Conservation (phyloP, 2,113 vertebrate species). For the Larimichthys crocea region DNA sequence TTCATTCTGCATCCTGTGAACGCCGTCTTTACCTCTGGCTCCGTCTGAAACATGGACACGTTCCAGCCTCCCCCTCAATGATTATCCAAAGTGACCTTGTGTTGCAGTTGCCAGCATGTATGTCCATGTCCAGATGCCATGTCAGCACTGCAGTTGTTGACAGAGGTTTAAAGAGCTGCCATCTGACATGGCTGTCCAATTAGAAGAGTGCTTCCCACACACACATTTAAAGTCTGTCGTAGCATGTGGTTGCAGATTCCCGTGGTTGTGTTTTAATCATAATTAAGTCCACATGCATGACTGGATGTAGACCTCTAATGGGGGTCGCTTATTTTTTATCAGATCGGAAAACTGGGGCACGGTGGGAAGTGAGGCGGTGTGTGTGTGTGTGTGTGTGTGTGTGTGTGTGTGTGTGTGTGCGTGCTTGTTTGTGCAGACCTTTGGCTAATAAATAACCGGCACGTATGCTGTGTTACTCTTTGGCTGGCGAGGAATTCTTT, state of each 20-base stretch:
- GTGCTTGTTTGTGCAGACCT: constrained; percentile 46
- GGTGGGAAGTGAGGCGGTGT: constrained; percentile 27
- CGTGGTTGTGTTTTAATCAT: constrained; percentile 73
- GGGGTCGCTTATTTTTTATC: constrained; percentile 40
- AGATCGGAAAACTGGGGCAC: constrained; percentile 67
- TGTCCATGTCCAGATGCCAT: constrained; percentile 70
- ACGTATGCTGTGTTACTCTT: constrained; percentile 8
- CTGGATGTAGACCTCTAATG: constrained; percentile 58
- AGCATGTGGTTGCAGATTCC: constrained; percentile 68
- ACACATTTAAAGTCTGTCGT: constrained; percentile 56
- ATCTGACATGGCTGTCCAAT: constrained; percentile 79
- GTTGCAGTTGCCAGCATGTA: constrained; percentile 4
- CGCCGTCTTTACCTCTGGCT: constrained; percentile 25
- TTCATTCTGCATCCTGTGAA: background rate
- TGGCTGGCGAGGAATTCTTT: constrained; percentile 56
- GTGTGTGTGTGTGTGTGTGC: constrained; percentile 11
- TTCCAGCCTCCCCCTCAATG: constrained; percentile 44
- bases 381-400: constrained; percentile 24
- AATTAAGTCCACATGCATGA: constrained; percentile 73
- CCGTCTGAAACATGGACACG: constrained; percentile 32
- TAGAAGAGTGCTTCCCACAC: constrained; percentile 77
- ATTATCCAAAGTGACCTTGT: constrained; percentile 79
- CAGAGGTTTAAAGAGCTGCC: constrained; percentile 78
- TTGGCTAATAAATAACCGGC: constrained; percentile 74
- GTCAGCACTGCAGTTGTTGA: constrained; percentile 75